Evolutionary conservation across 2,797 vertebrate genomes (phyloP).

Genomic region (Sebastes matsubarae): DNA sequence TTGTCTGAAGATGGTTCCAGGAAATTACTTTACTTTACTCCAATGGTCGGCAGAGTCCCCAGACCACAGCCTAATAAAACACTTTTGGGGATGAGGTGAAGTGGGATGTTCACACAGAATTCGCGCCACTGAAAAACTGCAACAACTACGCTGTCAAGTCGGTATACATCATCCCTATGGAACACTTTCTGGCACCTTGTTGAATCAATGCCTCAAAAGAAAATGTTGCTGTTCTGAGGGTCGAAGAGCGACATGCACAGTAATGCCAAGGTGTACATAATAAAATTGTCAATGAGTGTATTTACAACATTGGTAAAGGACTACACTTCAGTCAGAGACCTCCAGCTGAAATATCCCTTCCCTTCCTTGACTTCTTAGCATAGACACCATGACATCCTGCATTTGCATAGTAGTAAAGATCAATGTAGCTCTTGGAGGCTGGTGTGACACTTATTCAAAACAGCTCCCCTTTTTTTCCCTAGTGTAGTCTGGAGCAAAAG

Average conservation of each 20-base stretch:
- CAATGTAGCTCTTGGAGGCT: slow-evolving; percentile 69
- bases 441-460: slow-evolving; percentile 75
- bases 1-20: slow-evolving; percentile 57
- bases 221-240: neutral
- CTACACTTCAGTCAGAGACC: slow-evolving; percentile 55
- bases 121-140: slow-evolving; percentile 16
- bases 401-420: slow-evolving; percentile 79
- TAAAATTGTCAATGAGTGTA: slow-evolving; percentile 61
- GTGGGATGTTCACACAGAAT: slow-evolving; percentile 43
- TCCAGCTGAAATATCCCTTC: slow-evolving; percentile 56
- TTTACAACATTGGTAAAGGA: slow-evolving; percentile 62
- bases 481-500: slow-evolving; percentile 62
- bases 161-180: slow-evolving; percentile 32
- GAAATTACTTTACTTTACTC: slow-evolving; percentile 63
- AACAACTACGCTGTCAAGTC: slow-evolving; percentile 37
- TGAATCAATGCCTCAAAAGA: slow-evolving; percentile 29
- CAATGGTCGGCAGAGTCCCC: slow-evolving; percentile 42
- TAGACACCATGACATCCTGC: slow-evolving; percentile 63
- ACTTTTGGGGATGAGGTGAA: slow-evolving; percentile 45
- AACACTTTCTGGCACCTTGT: slow-evolving; percentile 21
- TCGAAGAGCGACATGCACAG: neutral
- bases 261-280: slow-evolving; percentile 40
- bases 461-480: slow-evolving; percentile 49
- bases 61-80: slow-evolving; percentile 67
- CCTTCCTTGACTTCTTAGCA: slow-evolving; percentile 57